Evolutionary conservation across 64 coral and sea anemone genomes (phyloP), one percentile per base, ranked within the genome.

Genomic region (Montipora efflorescens): DNA sequence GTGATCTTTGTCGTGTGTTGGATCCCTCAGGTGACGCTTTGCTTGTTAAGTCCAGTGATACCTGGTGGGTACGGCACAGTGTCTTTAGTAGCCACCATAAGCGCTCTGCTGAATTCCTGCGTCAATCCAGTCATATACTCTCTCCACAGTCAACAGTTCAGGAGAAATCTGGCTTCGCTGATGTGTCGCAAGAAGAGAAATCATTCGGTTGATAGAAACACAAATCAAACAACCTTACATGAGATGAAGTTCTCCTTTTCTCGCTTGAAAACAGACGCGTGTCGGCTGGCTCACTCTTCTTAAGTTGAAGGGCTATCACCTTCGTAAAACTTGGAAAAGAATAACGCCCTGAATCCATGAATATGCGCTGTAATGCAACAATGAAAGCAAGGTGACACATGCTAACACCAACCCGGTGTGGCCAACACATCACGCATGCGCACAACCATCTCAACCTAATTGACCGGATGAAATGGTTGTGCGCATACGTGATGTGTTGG

Each of bases 101-200:
- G 76, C 19, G 85, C 77, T 0, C 76, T 88, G 47, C 64, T 88
- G 46, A 88, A 93, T 43, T 79, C 75, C 67, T 45, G 46, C 22
- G 36, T 93, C 4, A 93, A 93, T 52, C 83, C 84, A 59, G 28
- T 93, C 15, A 58, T 81, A 0, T 93, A 93, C 9, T 68, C 77
- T 16, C 67, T 88, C 16, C 76, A 88, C 21, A 88, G 84, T 59
- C 59, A 77, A 64, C 64, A 80, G 46, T 86, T 86, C 62, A 86
- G 82, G 66, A 86, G 46, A 45, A 71, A 67, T 49, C 82, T 86
- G 0, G 44, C 82, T 50, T 86, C 44, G 45, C n/a, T 86, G 14
- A 19, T 22, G 7, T 20, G 36, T 48, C 12, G 19, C 16, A 49
- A 28, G 25, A 84, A 84, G 19, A 84, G 19, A 13, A 66, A 84